These are phyloP conservation scores for Seira ritae DNA, from an alignment of 2,888 invertebrate genomes.

Conservation along the genomic window DNA sequence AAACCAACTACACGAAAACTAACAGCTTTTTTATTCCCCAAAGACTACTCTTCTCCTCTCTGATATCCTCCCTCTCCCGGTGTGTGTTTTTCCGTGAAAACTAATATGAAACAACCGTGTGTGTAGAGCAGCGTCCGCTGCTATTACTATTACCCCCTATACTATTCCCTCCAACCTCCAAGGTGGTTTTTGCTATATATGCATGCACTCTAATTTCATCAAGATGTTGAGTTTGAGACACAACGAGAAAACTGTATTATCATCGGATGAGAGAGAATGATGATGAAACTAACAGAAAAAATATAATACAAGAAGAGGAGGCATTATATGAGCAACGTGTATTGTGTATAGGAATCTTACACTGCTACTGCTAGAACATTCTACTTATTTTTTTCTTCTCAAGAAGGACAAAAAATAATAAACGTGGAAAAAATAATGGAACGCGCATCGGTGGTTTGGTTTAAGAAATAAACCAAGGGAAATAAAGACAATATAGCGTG, in stretches of 20 bases:
- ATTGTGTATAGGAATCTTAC: slow-evolving; percentile 42
- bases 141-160: not conserved
- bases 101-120: not conserved
- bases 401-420: slow-evolving; percentile 14
- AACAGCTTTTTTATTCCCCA: slow-evolving; percentile 64
- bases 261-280: slow-evolving; percentile 20
- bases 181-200: not conserved
- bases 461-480: slow-evolving; percentile 13
- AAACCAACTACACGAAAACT: slow-evolving; percentile 45
- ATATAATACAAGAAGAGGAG: slow-evolving; percentile 3
- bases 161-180: not conserved
- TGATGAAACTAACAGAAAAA: slow-evolving; percentile 29
- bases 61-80: slow-evolving; percentile 26
- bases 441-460: not conserved
- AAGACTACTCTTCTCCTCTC: slow-evolving; percentile 54
- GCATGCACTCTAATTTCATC: slow-evolving; percentile 62
- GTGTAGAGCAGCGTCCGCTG: not conserved
- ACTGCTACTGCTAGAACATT: too few species aligned
- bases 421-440: slow-evolving; percentile 8
- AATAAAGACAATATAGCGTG: not conserved
- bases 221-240: slow-evolving; percentile 51
- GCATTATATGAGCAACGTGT: slow-evolving; percentile 19
- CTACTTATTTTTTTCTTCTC: not conserved
- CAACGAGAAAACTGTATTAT: slow-evolving; percentile 35
- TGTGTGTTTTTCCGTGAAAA: not conserved